These are phyloP conservation scores for Myopa tessellatipennis DNA, from an alignment of 2,888 invertebrate species.

Conservation along the genomic window DNA sequence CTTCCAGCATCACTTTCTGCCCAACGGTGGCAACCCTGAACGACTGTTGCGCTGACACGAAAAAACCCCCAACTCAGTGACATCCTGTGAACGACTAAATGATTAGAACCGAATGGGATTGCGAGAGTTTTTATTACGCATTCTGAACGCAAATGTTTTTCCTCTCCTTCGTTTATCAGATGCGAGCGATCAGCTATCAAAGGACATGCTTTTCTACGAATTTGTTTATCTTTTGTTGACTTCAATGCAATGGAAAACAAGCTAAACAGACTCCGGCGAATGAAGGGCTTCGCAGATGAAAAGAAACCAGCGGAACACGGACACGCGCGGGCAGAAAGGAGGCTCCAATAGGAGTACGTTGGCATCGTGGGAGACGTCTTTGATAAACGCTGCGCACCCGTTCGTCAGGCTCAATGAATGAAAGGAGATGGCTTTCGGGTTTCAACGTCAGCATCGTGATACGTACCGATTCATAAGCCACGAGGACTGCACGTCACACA, in stretches of 20 bases:
- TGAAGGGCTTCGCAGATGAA: not conserved
- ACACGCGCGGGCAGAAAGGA: not conserved
- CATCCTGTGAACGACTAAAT: conserved; percentile 1
- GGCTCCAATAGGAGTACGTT: conserved; percentile 1
- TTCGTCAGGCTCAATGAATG: not conserved
- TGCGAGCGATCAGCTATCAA: conserved; percentile 51
- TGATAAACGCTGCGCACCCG: conserved; percentile 21
- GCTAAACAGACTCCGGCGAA: conserved; percentile 5
- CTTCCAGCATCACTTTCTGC: too few species aligned
- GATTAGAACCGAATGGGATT: conserved; percentile 1
- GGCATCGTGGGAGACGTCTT: not conserved
- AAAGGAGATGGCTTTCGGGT: not conserved
- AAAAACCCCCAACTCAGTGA: not conserved
- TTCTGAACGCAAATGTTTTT: conserved; percentile 1
- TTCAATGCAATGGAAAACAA: not conserved
- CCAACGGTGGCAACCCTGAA: not conserved
- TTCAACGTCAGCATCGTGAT: conserved; percentile 45
- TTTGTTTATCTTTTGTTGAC: conserved; percentile 7
- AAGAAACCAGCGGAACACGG: not conserved
- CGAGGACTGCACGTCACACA: conserved; percentile 60
- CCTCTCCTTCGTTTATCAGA: conserved; percentile 38
- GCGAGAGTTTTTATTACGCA: conserved; percentile 13
- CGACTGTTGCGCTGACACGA: not conserved
- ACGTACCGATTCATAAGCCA: conserved; percentile 43
- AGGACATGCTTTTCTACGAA: conserved; percentile 41